Conservation (phyloP, 2,888 invertebrate genomes). For the Eurois occulta region DNA sequence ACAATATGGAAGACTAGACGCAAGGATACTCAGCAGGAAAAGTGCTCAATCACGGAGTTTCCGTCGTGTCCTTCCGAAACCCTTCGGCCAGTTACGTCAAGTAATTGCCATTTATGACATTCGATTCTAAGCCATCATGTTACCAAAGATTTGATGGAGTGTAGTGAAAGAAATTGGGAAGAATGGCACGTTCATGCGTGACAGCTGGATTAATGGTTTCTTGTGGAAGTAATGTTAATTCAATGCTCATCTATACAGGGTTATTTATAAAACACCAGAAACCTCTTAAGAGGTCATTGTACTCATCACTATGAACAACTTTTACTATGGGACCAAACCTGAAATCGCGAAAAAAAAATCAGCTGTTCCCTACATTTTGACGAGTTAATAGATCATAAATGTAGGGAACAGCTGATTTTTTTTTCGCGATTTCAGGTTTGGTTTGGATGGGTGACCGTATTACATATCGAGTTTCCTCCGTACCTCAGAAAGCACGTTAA, state of each 20-base stretch:
- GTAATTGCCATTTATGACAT: slow-evolving; percentile 41
- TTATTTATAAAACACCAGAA: too few species aligned
- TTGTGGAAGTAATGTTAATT: background rate
- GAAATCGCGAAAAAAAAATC: too few species aligned
- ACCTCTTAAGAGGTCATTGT: too few species aligned
- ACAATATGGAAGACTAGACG: slow-evolving; percentile 19
- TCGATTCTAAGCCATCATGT: slow-evolving; percentile 21
- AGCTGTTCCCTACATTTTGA: too few species aligned
- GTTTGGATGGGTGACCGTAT: too few species aligned
- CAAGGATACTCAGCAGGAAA: slow-evolving; percentile 13
- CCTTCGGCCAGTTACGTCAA: slow-evolving; percentile 35
- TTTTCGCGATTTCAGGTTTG: too few species aligned
- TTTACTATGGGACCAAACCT: too few species aligned
- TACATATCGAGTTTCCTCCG: too few species aligned
- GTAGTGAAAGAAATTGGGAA: slow-evolving; percentile 12
- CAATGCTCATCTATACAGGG: background rate
- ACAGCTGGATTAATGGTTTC: background rate
- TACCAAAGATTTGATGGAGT: slow-evolving; percentile 18
- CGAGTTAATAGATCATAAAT: too few species aligned
- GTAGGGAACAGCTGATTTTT: too few species aligned
- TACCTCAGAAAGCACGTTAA: too few species aligned
- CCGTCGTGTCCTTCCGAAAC: slow-evolving; percentile 35
- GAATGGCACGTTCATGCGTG: background rate
- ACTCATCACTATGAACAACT: too few species aligned
- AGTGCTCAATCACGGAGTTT: slow-evolving; percentile 37